Evolutionary conservation across 2,113 vertebrate species (phyloP).

Genomic region (Acrocephalus arundinaceus): DNA sequence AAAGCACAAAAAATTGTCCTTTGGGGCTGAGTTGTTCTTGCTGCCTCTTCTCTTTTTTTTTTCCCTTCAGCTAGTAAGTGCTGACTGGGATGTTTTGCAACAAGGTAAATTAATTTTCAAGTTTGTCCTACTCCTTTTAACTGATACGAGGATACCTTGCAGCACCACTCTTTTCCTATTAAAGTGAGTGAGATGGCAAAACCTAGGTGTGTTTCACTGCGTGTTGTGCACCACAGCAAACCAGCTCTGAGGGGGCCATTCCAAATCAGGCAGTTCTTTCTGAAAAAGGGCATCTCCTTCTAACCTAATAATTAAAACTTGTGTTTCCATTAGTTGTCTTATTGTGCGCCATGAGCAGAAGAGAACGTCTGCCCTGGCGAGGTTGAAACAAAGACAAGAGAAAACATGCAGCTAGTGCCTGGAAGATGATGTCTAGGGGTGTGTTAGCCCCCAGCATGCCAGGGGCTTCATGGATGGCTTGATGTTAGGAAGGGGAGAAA

Average conservation of each 20-base stretch:
- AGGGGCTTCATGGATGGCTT: neutral
- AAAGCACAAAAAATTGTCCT: conserved; percentile 27
- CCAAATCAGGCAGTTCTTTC: neutral
- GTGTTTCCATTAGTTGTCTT: neutral
- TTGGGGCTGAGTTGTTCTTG: neutral
- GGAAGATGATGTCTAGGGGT: neutral
- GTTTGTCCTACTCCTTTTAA: neutral
- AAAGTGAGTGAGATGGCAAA: neutral
- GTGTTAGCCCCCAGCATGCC: too few species aligned
- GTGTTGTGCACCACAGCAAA: neutral
- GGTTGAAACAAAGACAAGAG: neutral
- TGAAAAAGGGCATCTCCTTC: neutral
- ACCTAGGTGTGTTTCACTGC: accelerated
- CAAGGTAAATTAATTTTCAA: neutral
- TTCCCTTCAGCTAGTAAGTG: neutral
- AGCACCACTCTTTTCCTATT: neutral
- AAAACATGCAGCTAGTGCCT: neutral
- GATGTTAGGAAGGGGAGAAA: neutral
- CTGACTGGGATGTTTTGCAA: conserved; percentile 9
- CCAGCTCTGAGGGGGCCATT: neutral
- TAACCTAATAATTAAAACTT: neutral
- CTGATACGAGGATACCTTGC: neutral
- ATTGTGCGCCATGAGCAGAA: neutral
- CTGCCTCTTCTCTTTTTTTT: neutral
- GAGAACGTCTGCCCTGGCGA: accelerated